These are phyloP conservation scores for Ypsolopha sequella DNA, from an alignment of 2,888 invertebrate species.

Conservation along the genomic window DNA sequence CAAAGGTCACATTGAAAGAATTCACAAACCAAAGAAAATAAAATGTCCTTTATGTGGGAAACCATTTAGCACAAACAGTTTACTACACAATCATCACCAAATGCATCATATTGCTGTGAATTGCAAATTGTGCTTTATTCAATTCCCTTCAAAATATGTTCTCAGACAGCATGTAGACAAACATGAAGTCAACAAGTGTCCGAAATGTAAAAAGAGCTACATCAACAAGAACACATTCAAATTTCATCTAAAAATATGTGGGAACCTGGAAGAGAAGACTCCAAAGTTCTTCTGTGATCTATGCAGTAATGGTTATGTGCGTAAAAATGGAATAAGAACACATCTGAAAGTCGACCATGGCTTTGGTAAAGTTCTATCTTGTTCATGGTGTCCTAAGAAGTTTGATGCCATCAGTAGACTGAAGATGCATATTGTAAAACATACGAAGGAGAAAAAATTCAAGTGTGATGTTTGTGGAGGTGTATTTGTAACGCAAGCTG, in stretches of 20 bases:
- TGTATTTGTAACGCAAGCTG: constrained; percentile 44
- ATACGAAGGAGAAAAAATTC: constrained; percentile 47
- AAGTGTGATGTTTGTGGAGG: constrained; percentile 43
- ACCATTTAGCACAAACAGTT: constrained; percentile 30
- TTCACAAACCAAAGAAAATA: constrained; percentile 5
- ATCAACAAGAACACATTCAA: constrained; percentile 32
- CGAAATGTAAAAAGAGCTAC: constrained; percentile 33
- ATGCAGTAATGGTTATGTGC: constrained; percentile 30
- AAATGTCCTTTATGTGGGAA: constrained; percentile 5
- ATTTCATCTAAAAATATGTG: constrained; percentile 37
- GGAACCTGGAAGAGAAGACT: constrained; percentile 18
- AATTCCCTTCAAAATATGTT: constrained; percentile 37
- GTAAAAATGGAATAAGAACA: constrained; percentile 35
- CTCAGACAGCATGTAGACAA: constrained; percentile 37
- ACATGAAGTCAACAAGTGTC: constrained; percentile 33
- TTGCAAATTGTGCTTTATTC: constrained; percentile 39
- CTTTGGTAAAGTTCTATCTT: constrained; percentile 35
- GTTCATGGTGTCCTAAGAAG: constrained; percentile 48
- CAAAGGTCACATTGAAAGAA: constrained; percentile 4
- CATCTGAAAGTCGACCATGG: constrained; percentile 45
- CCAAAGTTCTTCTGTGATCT: constrained; percentile 42
- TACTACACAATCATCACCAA: constrained; percentile 35
- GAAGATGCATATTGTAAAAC: constrained; percentile 45
- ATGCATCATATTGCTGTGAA: constrained; percentile 30
- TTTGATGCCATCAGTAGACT: constrained; percentile 45